A percentile compares a stretch with the other conserved stretches of the same genome.
phyloP scores from a whole-genome alignment of 2,797 vertebrate genomes.

The Clarias fuscus region DNA sequence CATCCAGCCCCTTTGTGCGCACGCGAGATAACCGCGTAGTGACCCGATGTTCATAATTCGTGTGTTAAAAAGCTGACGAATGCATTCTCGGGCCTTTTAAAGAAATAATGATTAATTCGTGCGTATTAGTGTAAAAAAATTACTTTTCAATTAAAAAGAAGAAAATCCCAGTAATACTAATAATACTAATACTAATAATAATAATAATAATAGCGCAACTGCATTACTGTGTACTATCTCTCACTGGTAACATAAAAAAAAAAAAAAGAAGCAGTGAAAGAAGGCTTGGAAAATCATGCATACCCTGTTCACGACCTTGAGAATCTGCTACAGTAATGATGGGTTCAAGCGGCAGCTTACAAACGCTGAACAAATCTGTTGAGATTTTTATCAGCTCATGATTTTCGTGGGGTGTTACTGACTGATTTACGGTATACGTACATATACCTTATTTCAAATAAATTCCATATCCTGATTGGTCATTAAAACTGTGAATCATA shows the following conservation, averaged over 20 bases:
- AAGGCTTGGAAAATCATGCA: background rate
- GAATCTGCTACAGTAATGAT: background rate
- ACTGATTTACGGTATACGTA: background rate
- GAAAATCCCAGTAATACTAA: background rate
- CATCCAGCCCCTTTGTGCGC: slow-evolving; percentile 17
- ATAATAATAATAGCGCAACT: background rate
- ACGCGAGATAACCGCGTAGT: background rate
- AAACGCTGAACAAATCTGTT: background rate
- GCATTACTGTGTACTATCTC: background rate
- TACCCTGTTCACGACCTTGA: background rate
- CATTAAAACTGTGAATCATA: background rate
- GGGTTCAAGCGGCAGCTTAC: background rate
- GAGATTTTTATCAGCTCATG: background rate
- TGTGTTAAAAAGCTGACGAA: background rate
- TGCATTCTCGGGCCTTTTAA: background rate
- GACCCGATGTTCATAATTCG: background rate
- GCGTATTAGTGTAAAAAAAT: background rate
- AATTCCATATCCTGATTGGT: background rate
- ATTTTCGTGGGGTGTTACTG: background rate
- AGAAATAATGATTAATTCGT: background rate
- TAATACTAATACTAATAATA: background rate
- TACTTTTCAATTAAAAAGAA: slow-evolving; percentile 4
- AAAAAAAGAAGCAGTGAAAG: background rate
- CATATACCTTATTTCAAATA: no score
- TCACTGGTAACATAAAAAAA: background rate